A percentile compares a stretch with the other conserved stretches of the same genome.
Conservation (phyloP, 2,888 invertebrate species). For the Nephrotoma flavescens region DNA sequence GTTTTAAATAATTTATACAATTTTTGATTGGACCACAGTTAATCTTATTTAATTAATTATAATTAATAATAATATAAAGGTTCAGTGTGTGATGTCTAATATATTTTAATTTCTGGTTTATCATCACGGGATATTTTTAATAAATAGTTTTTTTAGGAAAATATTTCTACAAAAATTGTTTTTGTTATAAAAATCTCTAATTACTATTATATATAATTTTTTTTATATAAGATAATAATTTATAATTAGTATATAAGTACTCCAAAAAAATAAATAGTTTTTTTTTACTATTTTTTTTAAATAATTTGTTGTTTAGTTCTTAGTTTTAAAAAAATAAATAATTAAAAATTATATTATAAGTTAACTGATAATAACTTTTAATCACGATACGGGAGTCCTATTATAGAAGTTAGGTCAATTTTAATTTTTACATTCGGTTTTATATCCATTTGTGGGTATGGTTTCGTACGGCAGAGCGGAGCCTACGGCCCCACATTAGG, state of each 20-base stretch:
- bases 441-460: slow-evolving; percentile 40
- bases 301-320: not conserved
- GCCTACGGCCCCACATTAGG: slow-evolving; percentile 82
- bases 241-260: not conserved
- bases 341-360: not conserved
- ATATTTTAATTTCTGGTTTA: not conserved
- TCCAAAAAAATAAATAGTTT: not conserved
- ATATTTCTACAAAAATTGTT: not conserved
- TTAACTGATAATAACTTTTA: not conserved
- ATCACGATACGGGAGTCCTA: not conserved
- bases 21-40: not conserved
- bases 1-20: not conserved
- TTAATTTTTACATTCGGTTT: slow-evolving; percentile 1
- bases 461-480: slow-evolving; percentile 60
- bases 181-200: not conserved
- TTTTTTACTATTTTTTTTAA: not conserved
- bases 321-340: not conserved
- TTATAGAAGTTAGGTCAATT: not conserved
- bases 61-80: not conserved
- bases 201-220: not conserved
- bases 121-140: not conserved
- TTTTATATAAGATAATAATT: not conserved
- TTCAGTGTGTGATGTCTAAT: not conserved
- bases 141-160: not conserved
- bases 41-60: not conserved